Conservation (phyloP, 2,113 vertebrate genomes). For the Crotophaga sulcirostris region DNA sequence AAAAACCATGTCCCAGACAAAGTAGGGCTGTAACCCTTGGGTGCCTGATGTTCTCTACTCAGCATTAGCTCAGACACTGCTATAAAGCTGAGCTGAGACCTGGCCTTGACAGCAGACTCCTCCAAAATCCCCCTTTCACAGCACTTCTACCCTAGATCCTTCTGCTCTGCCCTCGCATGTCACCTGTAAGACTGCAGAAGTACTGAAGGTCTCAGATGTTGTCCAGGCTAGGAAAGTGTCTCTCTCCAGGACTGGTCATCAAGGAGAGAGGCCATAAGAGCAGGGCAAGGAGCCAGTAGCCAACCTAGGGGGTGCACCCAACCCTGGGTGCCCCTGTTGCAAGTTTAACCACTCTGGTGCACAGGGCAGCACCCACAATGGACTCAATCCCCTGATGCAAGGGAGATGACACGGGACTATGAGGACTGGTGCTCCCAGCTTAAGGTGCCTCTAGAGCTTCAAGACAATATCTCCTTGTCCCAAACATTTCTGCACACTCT, state of each 20-base stretch:
- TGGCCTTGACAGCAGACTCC: background rate
- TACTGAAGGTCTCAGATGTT: background rate
- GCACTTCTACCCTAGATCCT: background rate
- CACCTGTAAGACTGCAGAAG: background rate
- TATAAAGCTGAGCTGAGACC: background rate
- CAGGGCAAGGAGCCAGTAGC: background rate
- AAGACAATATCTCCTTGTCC: background rate
- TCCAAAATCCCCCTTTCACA: background rate
- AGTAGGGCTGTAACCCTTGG: background rate
- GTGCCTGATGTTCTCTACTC: background rate
- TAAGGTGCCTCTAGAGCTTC: background rate
- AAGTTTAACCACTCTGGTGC: background rate
- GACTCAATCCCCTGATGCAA: background rate
- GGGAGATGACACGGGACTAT: rapidly evolving
- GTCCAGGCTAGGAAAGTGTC: background rate
- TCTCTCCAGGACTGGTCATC: background rate
- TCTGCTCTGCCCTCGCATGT: background rate
- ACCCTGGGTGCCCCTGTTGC: background rate
- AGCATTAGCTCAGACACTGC: background rate
- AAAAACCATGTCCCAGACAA: background rate
- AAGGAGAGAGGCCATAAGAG: background rate
- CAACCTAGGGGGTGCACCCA: background rate
- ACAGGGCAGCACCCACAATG: background rate
- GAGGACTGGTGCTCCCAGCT: background rate
- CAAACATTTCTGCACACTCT: background rate